A percentile compares a stretch with the other conserved stretches of the same genome.
Conservation (phyloP, 2,113 vertebrate genomes). For the Pluvianellus socialis region DNA sequence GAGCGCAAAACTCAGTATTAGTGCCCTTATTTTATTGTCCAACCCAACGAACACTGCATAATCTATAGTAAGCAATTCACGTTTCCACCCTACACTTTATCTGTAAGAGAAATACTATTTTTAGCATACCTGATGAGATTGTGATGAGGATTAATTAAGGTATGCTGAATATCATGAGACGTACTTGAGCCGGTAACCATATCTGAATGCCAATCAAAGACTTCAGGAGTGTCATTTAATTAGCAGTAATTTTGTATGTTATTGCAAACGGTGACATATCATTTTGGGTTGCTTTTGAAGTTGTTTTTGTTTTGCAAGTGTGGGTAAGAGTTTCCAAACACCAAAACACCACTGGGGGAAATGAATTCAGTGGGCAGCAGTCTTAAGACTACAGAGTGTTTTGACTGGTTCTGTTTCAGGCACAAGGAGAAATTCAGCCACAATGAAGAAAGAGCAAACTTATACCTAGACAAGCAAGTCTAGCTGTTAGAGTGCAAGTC, state of each 20-base stretch:
- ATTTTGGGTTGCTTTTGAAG: background rate
- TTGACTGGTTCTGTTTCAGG: background rate
- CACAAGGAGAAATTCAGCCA: background rate
- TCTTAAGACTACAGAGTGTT: background rate
- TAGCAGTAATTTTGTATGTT: background rate
- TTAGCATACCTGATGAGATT: background rate
- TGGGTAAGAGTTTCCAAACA: background rate
- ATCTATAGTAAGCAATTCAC: background rate
- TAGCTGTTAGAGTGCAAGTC: background rate
- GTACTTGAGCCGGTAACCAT: background rate
- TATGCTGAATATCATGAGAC: background rate
- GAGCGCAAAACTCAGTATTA: background rate
- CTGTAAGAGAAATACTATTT: background rate
- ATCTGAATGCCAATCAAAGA: background rate
- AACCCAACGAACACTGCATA: background rate
- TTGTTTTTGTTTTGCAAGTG: background rate
- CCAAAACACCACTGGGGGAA: background rate
- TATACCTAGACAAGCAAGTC: background rate
- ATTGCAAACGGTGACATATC: background rate
- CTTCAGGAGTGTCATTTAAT: background rate
- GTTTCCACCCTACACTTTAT: background rate
- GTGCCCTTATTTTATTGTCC: background rate
- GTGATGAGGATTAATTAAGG: background rate
- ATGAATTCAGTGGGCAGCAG: background rate
- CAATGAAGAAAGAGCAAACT: background rate